Percentiles rank a stretch among this genome's conserved stretches.
These are phyloP conservation scores for Drosophila nigricruria DNA, from an alignment of 2,888 invertebrate species.

Conservation along the genomic window DNA sequence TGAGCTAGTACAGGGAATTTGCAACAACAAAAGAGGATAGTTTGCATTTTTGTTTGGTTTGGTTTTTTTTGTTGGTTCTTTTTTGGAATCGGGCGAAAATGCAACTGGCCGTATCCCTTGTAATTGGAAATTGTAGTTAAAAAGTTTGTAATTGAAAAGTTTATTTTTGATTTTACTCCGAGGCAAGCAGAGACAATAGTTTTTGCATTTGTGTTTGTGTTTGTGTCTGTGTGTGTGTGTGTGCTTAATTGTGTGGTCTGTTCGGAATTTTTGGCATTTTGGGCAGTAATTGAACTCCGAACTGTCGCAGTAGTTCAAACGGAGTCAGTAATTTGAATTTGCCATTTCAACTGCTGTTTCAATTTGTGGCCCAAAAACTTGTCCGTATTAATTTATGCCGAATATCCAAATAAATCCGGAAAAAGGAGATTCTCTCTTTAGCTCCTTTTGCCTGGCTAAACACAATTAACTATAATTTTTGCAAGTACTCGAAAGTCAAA, in stretches of 20 bases:
- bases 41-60: constrained; percentile 3
- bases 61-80: constrained; percentile 9
- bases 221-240: constrained; percentile 13
- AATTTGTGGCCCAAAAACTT: constrained; percentile 26
- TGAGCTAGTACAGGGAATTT: background rate
- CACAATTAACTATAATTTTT: constrained; percentile 13
- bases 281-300: constrained; percentile 68
- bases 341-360: constrained; percentile 41
- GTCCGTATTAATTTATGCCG: constrained; percentile 27
- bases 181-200: constrained; percentile 26
- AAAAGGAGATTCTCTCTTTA: background rate
- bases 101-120: constrained; percentile 46
- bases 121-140: constrained; percentile 79
- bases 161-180: constrained; percentile 61
- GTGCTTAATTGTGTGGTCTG: constrained; percentile 24
- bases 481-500: constrained; percentile 27
- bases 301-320: constrained; percentile 63
- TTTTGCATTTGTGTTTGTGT: constrained; percentile 47
- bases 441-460: background rate
- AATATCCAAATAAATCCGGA: background rate
- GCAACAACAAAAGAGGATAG: constrained; percentile 1
- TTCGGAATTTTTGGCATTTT: constrained; percentile 57
- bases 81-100: constrained; percentile 31
- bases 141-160: constrained; percentile 73
- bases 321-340: constrained; percentile 62